These are phyloP conservation scores for Harpagifer antarcticus DNA, from an alignment of 2,797 vertebrate genomes.

Conservation along the genomic window DNA sequence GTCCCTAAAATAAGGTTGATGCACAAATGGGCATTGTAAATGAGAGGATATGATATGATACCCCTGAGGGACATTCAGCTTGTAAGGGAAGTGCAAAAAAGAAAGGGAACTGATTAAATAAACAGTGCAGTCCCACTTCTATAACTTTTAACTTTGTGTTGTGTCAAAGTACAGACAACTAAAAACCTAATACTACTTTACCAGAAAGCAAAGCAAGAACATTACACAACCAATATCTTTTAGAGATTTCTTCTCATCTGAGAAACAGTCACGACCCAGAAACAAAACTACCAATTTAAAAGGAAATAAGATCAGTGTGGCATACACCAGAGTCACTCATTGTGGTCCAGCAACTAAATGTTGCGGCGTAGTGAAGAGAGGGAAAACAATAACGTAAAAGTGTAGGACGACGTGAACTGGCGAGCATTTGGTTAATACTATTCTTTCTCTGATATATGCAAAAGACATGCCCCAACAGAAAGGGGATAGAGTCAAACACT, in stretches of 20 bases:
- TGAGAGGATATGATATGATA: conserved; percentile 7
- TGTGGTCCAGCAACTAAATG: background rate
- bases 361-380: background rate
- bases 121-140: background rate
- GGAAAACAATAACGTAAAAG: background rate
- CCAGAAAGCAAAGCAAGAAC: conserved; percentile 35
- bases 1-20: conserved; percentile 42
- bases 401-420: background rate
- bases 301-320: conserved; percentile 17
- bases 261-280: conserved; percentile 24
- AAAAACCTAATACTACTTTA: conserved; percentile 17
- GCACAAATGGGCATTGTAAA: conserved; percentile 18
- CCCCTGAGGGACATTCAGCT: conserved; percentile 5
- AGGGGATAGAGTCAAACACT: background rate
- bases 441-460: background rate
- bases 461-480: background rate
- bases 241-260: conserved; percentile 20
- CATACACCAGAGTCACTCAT: conserved; percentile 14
- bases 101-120: background rate
- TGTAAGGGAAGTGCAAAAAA: background rate
- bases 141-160: background rate
- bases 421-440: background rate
- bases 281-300: background rate
- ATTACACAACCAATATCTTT: conserved; percentile 35
- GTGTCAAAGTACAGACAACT: conserved; percentile 11